phyloP scores from a whole-genome alignment of 92 coral and sea anemone species.

The Parazoanthus darwini region DNA sequence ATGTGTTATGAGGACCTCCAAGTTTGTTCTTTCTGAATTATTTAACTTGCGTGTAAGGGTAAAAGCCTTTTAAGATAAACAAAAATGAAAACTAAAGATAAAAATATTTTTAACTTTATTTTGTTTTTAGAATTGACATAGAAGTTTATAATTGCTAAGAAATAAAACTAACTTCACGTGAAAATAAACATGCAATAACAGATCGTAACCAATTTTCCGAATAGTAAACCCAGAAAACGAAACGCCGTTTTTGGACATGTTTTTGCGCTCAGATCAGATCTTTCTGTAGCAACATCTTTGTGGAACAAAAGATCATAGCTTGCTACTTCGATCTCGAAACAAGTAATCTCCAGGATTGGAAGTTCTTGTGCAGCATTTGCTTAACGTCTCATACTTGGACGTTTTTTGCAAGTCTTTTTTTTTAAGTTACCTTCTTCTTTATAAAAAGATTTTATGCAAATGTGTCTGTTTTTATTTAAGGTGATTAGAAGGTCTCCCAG shows the following conservation, averaged over 20 bases:
- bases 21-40: no score
- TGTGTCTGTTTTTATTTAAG: not conserved
- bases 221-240: not conserved
- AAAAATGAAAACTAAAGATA: no score
- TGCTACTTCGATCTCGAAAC: not conserved
- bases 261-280: no score
- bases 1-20: not conserved
- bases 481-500: constrained; percentile 15
- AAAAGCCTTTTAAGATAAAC: no score
- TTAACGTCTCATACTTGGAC: no score
- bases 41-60: no score
- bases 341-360: no score
- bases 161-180: not conserved
- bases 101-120: no score
- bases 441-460: not conserved
- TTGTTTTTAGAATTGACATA: not conserved
- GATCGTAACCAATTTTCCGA: not conserved
- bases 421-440: not conserved
- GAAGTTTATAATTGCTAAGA: not conserved
- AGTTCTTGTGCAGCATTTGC: not conserved
- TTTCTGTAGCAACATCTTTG: no score
- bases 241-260: no score
- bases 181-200: no score
- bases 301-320: no score
- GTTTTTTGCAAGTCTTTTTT: not conserved